These are phyloP conservation scores for Diabrotica balteata DNA, from an alignment of 2,888 invertebrate genomes.

Conservation along the genomic window DNA sequence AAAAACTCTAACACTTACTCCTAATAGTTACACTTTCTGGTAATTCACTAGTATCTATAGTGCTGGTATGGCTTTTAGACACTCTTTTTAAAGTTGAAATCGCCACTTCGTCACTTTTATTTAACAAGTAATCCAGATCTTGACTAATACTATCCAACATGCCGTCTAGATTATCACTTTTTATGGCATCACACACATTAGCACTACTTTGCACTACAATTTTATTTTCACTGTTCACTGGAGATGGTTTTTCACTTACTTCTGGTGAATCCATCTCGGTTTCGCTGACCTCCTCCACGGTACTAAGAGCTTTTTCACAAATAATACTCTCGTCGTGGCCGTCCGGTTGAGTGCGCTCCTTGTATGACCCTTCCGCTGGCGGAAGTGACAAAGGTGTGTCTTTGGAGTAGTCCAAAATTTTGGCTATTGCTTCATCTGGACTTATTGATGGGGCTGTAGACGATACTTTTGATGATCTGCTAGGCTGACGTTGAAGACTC, in stretches of 20 bases:
- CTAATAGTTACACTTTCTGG: conserved; percentile 43
- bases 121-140: conserved; percentile 82
- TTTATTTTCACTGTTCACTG: conserved; percentile 35
- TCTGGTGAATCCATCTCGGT: conserved; percentile 23
- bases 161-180: conserved; percentile 62
- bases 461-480: conserved; percentile 35
- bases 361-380: conserved; percentile 7
- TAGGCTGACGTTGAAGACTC: conserved; percentile 42
- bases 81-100: conserved; percentile 44
- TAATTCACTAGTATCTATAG: conserved; percentile 15
- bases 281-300: conserved; percentile 32
- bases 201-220: conserved; percentile 51
- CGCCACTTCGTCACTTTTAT: conserved; percentile 60
- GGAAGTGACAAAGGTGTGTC: conserved; percentile 23
- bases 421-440: conserved; percentile 45
- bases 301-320: conserved; percentile 37
- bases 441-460: conserved; percentile 46
- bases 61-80: conserved; percentile 40
- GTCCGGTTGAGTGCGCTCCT: conserved; percentile 54
- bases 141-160: conserved; percentile 83
- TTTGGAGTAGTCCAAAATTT: conserved; percentile 38
- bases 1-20: conserved; percentile 41
- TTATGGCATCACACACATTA: neutral
- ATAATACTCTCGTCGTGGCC: conserved; percentile 49
- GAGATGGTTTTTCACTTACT: conserved; percentile 51